Base-by-base conservation (phyloP, 2,113 vertebrate species). In the Picathartes gymnocephalus region DNA sequence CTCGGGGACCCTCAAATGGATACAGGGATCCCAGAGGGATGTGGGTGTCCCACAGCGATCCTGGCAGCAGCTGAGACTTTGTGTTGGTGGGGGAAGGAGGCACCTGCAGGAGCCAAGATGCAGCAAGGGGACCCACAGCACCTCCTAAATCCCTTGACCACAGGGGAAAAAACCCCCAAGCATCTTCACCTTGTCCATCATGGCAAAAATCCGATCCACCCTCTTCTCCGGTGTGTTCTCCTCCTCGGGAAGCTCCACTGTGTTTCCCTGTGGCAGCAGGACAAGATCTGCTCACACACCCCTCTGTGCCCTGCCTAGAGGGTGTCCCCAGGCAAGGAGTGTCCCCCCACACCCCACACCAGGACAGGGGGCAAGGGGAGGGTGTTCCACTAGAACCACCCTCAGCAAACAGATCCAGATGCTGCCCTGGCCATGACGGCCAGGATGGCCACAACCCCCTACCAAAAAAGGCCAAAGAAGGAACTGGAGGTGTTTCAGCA, bases 161-260 rank as follows among this genome's bases (percentile, higher is more conserved):
- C 22, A 23, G 4, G n/a, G 2, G 17, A 58, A 64, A 64, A 22
- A 42, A 0, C 18, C 22, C 27, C 27, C 1, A 4, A 35, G 30
- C 35, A 16, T 11, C 69, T 48, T 97, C 80, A 99, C 99, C 98
- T 99, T 99, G 97, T 99, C 99, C 99, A 99, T 99, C 99, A 99
- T 99, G 88, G 99, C 99, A 53, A 99, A 99, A 97, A 99, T 99
- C 92, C 99, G 98, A 89, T 99, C 99, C 84, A 99, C 99, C 48
- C 99, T 97, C 96, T 99, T 99, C 94, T 99, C 99, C 0, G 99
- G 99, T 1, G 99, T 99, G 98, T 99, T 99, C 96, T 99, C 99
- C 83, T 99, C 99, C 93, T 99, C 99, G 0, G 99, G 99, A 81
- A 99, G 98, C 96, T 99, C 99, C 95, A 99, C 99, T 0, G 99